Base-by-base conservation (phyloP, 2,797 vertebrate species). In the Pseudocheirus occidentalis region DNA sequence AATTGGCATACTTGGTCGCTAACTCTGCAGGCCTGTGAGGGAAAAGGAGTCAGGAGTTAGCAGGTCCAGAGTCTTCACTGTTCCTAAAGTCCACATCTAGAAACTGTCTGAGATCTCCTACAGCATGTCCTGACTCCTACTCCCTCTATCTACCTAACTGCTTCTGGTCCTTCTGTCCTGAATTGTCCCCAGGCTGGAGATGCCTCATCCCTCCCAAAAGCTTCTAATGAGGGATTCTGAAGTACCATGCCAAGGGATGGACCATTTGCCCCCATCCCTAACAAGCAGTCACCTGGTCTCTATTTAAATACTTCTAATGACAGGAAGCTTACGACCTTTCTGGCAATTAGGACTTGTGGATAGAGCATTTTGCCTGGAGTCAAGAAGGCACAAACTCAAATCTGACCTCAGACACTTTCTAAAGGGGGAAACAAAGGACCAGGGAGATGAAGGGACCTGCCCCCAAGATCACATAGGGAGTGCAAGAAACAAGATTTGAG, bases 1-100 rank as follows among this genome's bases (percentile, higher is more conserved):
- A 99, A 98, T 99, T 99, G 97, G 99, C 99, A 73, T 99, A 99
- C 98, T 99, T 99, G 97, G 99, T 99, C 93, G 98, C 98, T 98
- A 99, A 97, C 97, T 99, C 99, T 91, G 97, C 98, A 98, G 99
- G 99, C 98, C 99, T 99, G 96, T 54, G 93, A 96, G 95, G 98
- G 34, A 96, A 95, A 96, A 0, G 93, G 89, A 98, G 97, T 98
- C 93, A 98, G 50, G 90, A 94, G 54, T 96, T 87, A 95, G 73
- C 87, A 94, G 95, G 92, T 59, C 93, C 55, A 40, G 59, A 40
- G 27, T 54, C 50, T 66, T 50, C n/a, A 46, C 40, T 24, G 40
- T 1, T 18, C 4, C 73, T 46, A 21, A 9, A 81, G n/a, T 46
- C 66, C 18, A 7, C 6, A 7, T 21, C n/a, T 16, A 24, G 16